These are phyloP conservation scores for Hirtodrosophila trivittata DNA, from an alignment of 2,888 invertebrate species.

Conservation along the genomic window DNA sequence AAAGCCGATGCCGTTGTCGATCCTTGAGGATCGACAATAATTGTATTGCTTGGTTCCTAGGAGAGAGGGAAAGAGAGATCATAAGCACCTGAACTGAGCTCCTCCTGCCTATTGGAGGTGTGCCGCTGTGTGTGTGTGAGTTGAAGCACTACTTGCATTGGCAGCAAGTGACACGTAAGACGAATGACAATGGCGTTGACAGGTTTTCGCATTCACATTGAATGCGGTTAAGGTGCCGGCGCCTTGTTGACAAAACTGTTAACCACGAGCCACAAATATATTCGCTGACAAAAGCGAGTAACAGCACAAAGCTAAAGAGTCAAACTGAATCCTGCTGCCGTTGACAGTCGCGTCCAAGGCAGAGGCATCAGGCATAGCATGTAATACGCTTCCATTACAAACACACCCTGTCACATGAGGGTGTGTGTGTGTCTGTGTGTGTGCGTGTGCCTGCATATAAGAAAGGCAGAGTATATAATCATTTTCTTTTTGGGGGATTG, in stretches of 20 bases:
- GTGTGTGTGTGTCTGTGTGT: conserved; percentile 6
- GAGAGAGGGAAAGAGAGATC: not conserved
- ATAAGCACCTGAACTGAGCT: too few species aligned
- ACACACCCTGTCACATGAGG: conserved; percentile 40
- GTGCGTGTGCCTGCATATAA: conserved; percentile 26
- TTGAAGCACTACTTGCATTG: too few species aligned
- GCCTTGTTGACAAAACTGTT: conserved; percentile 30
- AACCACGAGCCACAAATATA: conserved; percentile 49
- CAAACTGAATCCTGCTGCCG: conserved; percentile 72
- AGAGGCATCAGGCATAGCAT: conserved; percentile 7
- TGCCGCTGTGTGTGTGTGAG: too few species aligned
- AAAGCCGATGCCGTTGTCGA: conserved; percentile 3
- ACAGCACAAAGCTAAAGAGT: conserved; percentile 75
- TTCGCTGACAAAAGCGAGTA: conserved; percentile 49
- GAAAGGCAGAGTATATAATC: conserved; percentile 42
- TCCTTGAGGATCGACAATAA: conserved; percentile 15
- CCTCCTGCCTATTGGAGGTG: too few species aligned
- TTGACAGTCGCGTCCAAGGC: conserved; percentile 45
- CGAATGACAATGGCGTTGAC: conserved; percentile 20
- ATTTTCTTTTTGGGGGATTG: conserved; percentile 36
- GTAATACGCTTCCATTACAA: conserved; percentile 29
- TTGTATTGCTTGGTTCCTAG: not conserved
- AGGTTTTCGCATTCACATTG: conserved; percentile 27
- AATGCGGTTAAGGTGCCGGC: conserved; percentile 41
- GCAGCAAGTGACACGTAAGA: conserved; percentile 20